Base-by-base conservation (phyloP, 2,113 vertebrate genomes). In the Oreotragus oreotragus region DNA sequence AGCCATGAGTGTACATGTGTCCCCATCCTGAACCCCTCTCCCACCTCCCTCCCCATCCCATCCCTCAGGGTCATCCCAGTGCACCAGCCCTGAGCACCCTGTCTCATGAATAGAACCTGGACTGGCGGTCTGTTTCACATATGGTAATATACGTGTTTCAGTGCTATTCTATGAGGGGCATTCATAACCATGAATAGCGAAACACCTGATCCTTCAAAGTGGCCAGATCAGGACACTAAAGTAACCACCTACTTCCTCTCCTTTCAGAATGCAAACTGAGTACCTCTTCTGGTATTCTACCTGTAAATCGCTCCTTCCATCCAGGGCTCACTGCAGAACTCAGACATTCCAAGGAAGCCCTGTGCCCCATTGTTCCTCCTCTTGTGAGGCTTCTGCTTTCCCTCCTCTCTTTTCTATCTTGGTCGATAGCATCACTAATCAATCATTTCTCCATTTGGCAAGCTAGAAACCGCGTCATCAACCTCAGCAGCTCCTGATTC, bases 331-430 rank as follows among this genome's bases (percentile, higher is more conserved):
- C 77, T 19, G 66, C 39, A 57, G 51, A 55, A 43, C 81, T 55
- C 51, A 47, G 43, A 55, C 12, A 1, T 23, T 27, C 21, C 2
- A 1, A 57, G 53, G 51, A 45, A 8, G 7, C 33, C 7, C 0
- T 10, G 81, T 21, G n/a, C 30, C 47, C 90, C 43, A 1, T 1
- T 7, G 3, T 2, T 53, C 3, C 14, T 36, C 2, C 60, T 66
- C 45, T 10, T 6, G 49, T 0, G 11, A 49, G 16, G 49, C 9
- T 15, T 57, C 25, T 17, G 33, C 28, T 53, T 43, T 33, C 30
- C 36, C 66, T 39, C 66, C 12, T 17, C 3, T 39, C 23, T 57
- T 60, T 86, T 70, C 23, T 15, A 1, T 23, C 43, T 51, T 11
- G 49, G 14, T 49, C 25, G 23, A 19, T 1, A 73, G 55, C 55